Base-by-base conservation (phyloP, 1,140 invertebrate species). In the Nasonia longicornis region DNA sequence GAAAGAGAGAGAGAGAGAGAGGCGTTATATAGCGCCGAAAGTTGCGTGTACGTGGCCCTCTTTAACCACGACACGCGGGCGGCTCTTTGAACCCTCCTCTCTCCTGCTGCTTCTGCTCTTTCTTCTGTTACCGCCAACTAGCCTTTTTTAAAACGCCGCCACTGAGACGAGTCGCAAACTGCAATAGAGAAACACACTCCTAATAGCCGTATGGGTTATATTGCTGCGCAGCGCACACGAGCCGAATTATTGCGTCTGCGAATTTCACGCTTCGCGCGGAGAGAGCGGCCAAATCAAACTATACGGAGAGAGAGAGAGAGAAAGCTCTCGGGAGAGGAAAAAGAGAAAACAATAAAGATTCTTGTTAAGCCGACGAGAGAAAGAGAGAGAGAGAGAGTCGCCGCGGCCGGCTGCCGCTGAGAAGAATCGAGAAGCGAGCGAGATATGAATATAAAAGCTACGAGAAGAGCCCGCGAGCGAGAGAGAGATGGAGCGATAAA, bases 21-120 rank as follows among this genome's bases (percentile, higher is more conserved):
- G 73, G 78, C 70, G 71, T 74, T 73, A 79, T 64, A 64, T 73
- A 80, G 78, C 52, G 38, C 58, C 38, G 71, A 80, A 72, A 74
- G 70, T 80, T 74, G 72, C 72, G 72, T 80, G 52, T 80, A 80
- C 29, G 72, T 69, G 72, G 72, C 8, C 58, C 64, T 75, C 35
- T 75, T 74, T 80, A 75, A 73, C 78, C 58, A 74, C 58, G 48
- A 22, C 6, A 58, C 52, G 79, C 52, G 79, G 31, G 79, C 70
- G 78, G 78, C 79, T 80, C 79, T 80, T 80, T 80, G 79, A 80
- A 80, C 71, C n/a, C 29, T 35, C 14, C 16, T 12, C 71, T n/a
- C 38, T 58, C 12, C 35, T 42, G 26, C n/a, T n/a, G 7, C 70
- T 71, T 22, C 31, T 42, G 22, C 35, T 69, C 66, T 69, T 35